Evolutionary conservation across 2,888 invertebrate genomes (phyloP), one percentile per base, ranked within the genome.

Genomic region (Cartodere bifasciata): DNA sequence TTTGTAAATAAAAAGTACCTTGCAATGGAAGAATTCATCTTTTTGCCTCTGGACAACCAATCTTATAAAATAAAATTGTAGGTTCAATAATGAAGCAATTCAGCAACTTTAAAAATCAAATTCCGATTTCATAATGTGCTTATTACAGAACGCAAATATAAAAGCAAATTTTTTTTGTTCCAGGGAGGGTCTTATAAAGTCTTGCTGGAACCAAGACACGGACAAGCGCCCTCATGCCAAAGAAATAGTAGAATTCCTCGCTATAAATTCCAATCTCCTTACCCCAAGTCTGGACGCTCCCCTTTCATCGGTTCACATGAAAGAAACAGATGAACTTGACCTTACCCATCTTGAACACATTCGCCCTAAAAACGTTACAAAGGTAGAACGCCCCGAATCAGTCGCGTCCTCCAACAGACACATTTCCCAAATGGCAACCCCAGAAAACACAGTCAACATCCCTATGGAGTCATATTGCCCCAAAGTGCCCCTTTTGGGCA

Each of bases 161-260:
- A n/a, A n/a, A n/a, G n/a, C 6, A 24, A 20, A 20, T 24, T 20
- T 23, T 20, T 35, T 38, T 30, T 38, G 34, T 56, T 60, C 10
- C 66, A 84, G 84, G 43, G 76, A 76, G 53, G 70, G 67, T 24
- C 62, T 90, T 32, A 71, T 91, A 46, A 72, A 72, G 48, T 73
- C 78, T 15, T 90, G 90, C 56, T 88, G 90, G 86, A 70, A 71
- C 40, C 65, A 64, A 36, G 77, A 81, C 31, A 62, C 72, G 16
- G 68, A 70, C 37, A 68, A 71, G 44, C 72, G 91, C 12, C 85
- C 86, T 3, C 67, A 72, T 2, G 82, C 87, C 1, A 69, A 74
- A 0, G 82, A 81, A 58, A 76, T 91, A 35, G 81, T 84, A 2
- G 85, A 85, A 37, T 77, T 79, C 50, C 66, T 91, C 35, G 80